Evolutionary conservation across 1,140 invertebrate genomes (phyloP).

Genomic region (Magallana gigas): DNA sequence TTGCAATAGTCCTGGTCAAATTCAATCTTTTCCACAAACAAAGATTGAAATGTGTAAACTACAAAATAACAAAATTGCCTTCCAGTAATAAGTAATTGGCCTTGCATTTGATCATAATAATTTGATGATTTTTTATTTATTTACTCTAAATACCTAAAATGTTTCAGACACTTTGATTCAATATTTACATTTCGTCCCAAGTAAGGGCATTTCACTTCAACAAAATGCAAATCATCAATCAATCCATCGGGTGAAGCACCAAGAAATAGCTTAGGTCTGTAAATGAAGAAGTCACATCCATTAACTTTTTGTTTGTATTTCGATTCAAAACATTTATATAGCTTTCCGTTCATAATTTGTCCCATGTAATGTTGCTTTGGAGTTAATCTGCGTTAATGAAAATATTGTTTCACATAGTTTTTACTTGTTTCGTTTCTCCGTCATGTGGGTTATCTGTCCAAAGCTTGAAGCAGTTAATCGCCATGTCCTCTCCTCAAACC

Average conservation of each 20-base stretch:
- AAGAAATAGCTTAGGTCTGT: conserved; percentile 38
- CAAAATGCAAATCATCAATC: not conserved
- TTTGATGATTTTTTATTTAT: not conserved
- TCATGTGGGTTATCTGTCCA: conserved; percentile 6
- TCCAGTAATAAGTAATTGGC: conserved; percentile 19
- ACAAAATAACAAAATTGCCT: conserved; percentile 43
- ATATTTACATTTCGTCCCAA: conserved; percentile 40
- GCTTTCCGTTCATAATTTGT: conserved; percentile 35
- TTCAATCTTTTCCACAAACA: conserved; percentile 40
- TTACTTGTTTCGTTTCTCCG: not conserved
- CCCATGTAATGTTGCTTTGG: not conserved
- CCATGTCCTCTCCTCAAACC: not conserved
- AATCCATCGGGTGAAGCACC: conserved; percentile 54
- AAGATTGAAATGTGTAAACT: conserved; percentile 37
- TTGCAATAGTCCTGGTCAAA: conserved; percentile 44
- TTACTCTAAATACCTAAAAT: conserved; percentile 18
- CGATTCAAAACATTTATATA: conserved; percentile 15
- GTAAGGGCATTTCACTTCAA: conserved; percentile 60
- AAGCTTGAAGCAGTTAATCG: conserved; percentile 26
- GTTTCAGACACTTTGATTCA: not conserved
- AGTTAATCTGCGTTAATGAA: not conserved
- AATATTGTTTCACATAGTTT: not conserved
- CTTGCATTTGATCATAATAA: conserved; percentile 54
- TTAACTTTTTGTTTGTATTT: not conserved
- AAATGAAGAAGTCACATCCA: conserved; percentile 44